Conservation (phyloP, 92 coral and sea anemone species). For the Siderastrea radians region DNA sequence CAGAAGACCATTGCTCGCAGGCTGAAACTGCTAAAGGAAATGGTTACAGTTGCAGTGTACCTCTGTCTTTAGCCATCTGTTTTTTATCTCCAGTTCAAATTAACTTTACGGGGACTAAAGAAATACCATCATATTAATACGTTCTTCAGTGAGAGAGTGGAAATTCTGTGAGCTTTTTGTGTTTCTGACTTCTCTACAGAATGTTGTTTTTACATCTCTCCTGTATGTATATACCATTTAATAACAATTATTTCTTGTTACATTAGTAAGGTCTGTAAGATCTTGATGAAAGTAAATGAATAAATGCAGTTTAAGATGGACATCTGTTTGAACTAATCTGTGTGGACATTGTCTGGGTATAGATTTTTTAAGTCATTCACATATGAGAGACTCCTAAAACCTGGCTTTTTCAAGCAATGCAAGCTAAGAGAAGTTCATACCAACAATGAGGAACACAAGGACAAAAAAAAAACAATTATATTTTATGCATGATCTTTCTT, state of each 20-base stretch:
- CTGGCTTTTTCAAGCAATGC: neutral
- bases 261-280: neutral
- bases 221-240: constrained; percentile 24
- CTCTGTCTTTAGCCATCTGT: too few relatives aligned
- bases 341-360: neutral
- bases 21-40: too few relatives aligned
- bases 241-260: constrained; percentile 1
- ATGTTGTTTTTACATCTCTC: constrained; percentile 30
- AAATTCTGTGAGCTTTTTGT: constrained; percentile 12
- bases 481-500: too few relatives aligned
- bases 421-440: too few relatives aligned
- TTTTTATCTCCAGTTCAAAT: too few relatives aligned
- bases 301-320: neutral
- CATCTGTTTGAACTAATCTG: neutral
- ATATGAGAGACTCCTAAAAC: neutral
- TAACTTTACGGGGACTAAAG: too few relatives aligned
- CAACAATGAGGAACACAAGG: too few relatives aligned
- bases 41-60: too few relatives aligned
- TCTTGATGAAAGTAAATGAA: constrained; percentile 11
- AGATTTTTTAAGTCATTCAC: too few relatives aligned
- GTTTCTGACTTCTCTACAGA: constrained; percentile 15
- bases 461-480: too few relatives aligned
- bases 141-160: neutral
- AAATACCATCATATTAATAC: too few relatives aligned
- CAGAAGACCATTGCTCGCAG: too few relatives aligned